Evolutionary conservation across 2,797 vertebrate genomes (phyloP).

Genomic region (Gymnopithys bicolor): DNA sequence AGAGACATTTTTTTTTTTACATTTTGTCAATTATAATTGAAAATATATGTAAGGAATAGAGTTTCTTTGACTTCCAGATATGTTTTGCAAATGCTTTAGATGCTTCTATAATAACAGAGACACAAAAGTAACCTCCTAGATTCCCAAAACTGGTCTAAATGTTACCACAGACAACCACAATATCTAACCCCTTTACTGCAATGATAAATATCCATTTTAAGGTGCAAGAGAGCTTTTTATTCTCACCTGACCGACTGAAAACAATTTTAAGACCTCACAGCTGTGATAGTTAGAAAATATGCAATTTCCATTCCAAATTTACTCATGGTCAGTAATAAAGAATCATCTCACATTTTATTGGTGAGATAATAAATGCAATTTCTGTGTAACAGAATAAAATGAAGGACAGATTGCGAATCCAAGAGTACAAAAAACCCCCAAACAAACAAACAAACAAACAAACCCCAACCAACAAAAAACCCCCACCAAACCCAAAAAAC

Average conservation of each 20-base stretch:
- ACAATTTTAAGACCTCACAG: neutral
- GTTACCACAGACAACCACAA: neutral
- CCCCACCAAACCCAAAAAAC: too few species aligned
- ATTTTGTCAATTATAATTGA: neutral
- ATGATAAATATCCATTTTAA: neutral
- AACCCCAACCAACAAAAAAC: neutral
- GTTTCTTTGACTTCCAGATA: neutral
- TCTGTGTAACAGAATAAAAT: neutral
- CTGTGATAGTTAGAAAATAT: neutral
- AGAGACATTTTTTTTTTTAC: neutral
- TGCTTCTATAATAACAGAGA: neutral
- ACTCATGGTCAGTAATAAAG: constrained; percentile 14
- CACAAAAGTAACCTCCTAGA: neutral
- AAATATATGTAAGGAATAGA: neutral
- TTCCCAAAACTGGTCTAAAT: neutral
- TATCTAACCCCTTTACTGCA: neutral
- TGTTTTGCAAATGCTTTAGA: neutral
- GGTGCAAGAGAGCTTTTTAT: neutral
- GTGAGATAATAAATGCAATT: neutral
- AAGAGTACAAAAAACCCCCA: neutral
- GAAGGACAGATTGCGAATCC: neutral
- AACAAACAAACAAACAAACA: too few species aligned
- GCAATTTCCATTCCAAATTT: constrained; percentile 14
- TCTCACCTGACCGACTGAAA: neutral
- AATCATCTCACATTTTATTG: neutral